These are phyloP conservation scores for Hiodon alosoides DNA, from an alignment of 2,113 vertebrate genomes.

Conservation along the genomic window DNA sequence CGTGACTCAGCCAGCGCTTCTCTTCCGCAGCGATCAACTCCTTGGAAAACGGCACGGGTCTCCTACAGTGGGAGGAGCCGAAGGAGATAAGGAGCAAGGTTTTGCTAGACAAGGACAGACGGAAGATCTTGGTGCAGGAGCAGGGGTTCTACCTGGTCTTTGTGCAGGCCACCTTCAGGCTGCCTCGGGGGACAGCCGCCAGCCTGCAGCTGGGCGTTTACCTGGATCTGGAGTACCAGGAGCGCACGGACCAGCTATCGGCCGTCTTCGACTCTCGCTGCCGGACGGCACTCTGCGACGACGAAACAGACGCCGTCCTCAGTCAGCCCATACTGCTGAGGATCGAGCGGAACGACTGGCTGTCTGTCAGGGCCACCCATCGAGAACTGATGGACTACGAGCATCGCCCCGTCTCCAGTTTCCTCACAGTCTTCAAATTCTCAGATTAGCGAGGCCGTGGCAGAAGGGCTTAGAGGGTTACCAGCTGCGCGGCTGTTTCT, in stretches of 20 bases:
- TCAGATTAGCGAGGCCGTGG: background rate
- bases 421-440: slow-evolving; percentile 11
- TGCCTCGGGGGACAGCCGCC: background rate
- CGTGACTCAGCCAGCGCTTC: background rate
- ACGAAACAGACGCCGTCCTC: background rate
- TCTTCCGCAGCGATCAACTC: background rate
- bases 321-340: slow-evolving; percentile 13
- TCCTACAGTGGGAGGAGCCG: background rate
- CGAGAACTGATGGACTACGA: slow-evolving; percentile 9
- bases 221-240: background rate
- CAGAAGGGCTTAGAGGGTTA: background rate
- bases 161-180: slow-evolving; percentile 8
- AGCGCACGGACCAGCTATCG: background rate
- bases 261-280: background rate
- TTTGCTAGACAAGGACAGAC: background rate
- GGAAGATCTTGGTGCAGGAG: background rate
- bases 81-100: background rate
- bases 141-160: slow-evolving; percentile 7
- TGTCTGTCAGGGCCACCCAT: background rate
- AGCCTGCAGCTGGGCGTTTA: background rate
- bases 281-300: background rate
- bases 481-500: too few species aligned
- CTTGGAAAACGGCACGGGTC: background rate
- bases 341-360: background rate
- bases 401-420: background rate